These are phyloP conservation scores for Ctena decussata DNA, from an alignment of 2,888 invertebrate genomes.

Conservation along the genomic window DNA sequence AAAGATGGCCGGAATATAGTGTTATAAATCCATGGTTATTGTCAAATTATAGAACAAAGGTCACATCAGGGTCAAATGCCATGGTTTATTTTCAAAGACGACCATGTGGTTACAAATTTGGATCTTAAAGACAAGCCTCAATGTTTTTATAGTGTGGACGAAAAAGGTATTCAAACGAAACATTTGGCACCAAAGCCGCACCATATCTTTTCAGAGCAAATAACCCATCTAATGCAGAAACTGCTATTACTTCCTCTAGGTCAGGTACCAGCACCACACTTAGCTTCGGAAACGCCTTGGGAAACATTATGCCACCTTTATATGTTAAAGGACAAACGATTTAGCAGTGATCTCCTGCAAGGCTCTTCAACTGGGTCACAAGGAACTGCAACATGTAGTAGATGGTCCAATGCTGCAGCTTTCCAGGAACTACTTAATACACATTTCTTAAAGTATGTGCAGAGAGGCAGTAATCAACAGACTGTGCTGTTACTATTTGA, in stretches of 20 bases:
- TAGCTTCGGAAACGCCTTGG: background rate
- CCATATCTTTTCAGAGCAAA: background rate
- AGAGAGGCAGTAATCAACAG: too few species aligned
- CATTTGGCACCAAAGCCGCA: background rate
- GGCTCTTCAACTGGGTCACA: background rate
- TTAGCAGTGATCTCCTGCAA: background rate
- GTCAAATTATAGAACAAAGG: constrained; percentile 19
- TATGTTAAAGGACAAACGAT: background rate
- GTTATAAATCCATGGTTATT: constrained; percentile 13
- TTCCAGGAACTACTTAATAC: background rate
- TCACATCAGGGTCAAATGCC: background rate
- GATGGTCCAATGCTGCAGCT: background rate
- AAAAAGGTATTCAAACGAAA: background rate
- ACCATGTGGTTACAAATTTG: background rate
- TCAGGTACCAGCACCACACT: background rate
- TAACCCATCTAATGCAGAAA: background rate
- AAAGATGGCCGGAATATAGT: background rate
- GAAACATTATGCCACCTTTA: background rate
- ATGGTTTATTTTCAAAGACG: constrained; percentile 8
- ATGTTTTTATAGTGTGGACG: constrained; percentile 36
- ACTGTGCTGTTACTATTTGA: background rate
- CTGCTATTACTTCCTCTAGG: background rate
- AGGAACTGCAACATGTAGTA: background rate
- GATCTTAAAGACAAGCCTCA: background rate
- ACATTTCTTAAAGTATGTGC: background rate